Conservation (phyloP, 2,888 invertebrate genomes). For the Noctua comes region DNA sequence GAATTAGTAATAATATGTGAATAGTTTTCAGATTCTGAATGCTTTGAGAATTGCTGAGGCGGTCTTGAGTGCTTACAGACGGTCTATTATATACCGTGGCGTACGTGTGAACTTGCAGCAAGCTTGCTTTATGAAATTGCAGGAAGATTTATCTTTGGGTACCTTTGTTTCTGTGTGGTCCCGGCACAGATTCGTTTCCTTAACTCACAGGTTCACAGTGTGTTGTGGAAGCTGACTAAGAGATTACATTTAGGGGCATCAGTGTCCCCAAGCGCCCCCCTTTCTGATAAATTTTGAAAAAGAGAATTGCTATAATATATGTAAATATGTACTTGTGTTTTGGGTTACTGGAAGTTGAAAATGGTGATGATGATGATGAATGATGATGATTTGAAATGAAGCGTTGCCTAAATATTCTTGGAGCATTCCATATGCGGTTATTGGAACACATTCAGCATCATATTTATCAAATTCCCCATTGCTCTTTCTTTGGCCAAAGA, state of each 20-base stretch:
- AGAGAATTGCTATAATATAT: background rate
- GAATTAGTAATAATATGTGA: slow-evolving; percentile 70
- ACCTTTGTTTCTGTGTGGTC: slow-evolving; percentile 32
- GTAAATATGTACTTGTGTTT: too few relatives aligned
- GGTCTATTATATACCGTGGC: slow-evolving; percentile 31
- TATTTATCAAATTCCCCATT: too few relatives aligned
- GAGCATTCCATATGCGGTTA: background rate
- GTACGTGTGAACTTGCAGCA: slow-evolving; percentile 9
- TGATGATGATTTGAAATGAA: background rate
- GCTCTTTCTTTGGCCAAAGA: too few relatives aligned
- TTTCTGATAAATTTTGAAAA: background rate
- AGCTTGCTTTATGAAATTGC: slow-evolving; percentile 38
- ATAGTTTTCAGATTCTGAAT: slow-evolving; percentile 62
- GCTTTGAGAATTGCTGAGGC: slow-evolving; percentile 54
- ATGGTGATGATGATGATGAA: background rate
- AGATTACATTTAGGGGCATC: background rate
- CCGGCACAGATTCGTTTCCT: slow-evolving; percentile 16
- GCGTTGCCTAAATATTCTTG: background rate
- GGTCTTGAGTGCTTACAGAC: slow-evolving; percentile 46
- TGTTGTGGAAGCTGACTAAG: background rate
- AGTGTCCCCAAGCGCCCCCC: background rate
- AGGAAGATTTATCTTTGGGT: slow-evolving; percentile 25
- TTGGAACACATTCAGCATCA: background rate
- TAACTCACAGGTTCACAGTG: too few relatives aligned
- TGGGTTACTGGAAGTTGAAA: background rate